Evolutionary conservation across 2,113 vertebrate genomes (phyloP).

Genomic region (Spilogale gracilis): DNA sequence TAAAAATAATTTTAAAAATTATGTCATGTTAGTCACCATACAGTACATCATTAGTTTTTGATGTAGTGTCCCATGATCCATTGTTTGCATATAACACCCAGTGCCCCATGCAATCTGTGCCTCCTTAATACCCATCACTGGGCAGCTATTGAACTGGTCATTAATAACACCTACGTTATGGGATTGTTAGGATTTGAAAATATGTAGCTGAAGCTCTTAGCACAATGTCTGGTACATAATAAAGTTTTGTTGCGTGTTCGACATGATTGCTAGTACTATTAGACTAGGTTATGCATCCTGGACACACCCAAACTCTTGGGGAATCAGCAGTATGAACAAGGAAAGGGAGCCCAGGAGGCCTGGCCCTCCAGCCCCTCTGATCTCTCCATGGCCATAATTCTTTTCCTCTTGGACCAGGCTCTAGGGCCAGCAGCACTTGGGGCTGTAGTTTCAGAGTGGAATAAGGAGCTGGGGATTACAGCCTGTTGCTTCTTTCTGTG

Average conservation of each 20-base stretch:
- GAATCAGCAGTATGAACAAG: not conserved
- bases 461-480: not conserved
- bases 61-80: too few relatives aligned
- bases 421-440: not conserved
- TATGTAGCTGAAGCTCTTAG: not conserved
- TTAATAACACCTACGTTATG: not conserved
- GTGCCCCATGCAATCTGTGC: too few relatives aligned
- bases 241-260: not conserved
- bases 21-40: too few relatives aligned
- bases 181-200: not conserved
- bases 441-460: not conserved
- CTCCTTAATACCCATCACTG: too few relatives aligned
- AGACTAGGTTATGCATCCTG: not conserved
- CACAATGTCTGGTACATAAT: not conserved
- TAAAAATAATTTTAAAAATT: too few relatives aligned
- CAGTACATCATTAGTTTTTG: too few relatives aligned
- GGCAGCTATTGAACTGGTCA: not conserved
- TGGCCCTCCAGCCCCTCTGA: not conserved
- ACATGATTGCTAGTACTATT: not conserved
- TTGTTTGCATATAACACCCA: too few relatives aligned
- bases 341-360: not conserved
- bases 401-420: not conserved
- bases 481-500: not conserved
- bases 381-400: not conserved
- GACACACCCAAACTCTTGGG: not conserved